These are phyloP conservation scores for Cheilosia scutellata DNA, from an alignment of 2,888 invertebrate species.

Conservation along the genomic window DNA sequence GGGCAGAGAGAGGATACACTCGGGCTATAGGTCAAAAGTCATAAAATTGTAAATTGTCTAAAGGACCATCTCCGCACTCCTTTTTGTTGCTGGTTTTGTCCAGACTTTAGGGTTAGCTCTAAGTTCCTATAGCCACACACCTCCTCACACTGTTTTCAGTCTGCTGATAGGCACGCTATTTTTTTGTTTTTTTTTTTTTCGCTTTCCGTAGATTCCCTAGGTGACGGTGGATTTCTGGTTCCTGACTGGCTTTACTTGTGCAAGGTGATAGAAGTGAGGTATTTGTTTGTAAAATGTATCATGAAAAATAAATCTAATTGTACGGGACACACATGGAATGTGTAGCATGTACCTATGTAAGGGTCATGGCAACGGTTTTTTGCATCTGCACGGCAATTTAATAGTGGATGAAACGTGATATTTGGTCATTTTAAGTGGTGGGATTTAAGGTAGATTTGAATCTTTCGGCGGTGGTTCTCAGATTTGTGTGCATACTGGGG, in stretches of 20 bases:
- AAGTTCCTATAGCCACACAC: background rate
- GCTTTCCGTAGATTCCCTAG: background rate
- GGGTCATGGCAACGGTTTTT: conserved; percentile 3
- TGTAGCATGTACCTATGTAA: background rate
- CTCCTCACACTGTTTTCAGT: background rate
- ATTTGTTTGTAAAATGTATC: conserved; percentile 29
- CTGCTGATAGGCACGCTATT: conserved; percentile 9
- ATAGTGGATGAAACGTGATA: conserved; percentile 5
- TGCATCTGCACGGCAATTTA: conserved; percentile 25
- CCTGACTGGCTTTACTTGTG: conserved; percentile 12
- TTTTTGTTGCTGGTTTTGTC: conserved; percentile 9
- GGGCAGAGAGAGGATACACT: background rate
- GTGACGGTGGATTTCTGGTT: conserved; percentile 9
- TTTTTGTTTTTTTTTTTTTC: background rate
- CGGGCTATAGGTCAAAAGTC: conserved; percentile 58
- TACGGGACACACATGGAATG: background rate
- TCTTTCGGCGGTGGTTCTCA: background rate
- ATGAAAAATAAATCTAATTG: conserved; percentile 41
- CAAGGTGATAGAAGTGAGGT: conserved; percentile 7
- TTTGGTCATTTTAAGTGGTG: conserved; percentile 1
- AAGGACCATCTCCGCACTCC: conserved; percentile 37
- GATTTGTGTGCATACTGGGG: background rate
- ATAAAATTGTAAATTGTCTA: conserved; percentile 65
- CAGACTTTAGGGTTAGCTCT: conserved; percentile 16
- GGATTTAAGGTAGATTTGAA: background rate